Evolutionary conservation across 2,888 invertebrate genomes (phyloP).

Genomic region (Hirtodrosophila histrioides): DNA sequence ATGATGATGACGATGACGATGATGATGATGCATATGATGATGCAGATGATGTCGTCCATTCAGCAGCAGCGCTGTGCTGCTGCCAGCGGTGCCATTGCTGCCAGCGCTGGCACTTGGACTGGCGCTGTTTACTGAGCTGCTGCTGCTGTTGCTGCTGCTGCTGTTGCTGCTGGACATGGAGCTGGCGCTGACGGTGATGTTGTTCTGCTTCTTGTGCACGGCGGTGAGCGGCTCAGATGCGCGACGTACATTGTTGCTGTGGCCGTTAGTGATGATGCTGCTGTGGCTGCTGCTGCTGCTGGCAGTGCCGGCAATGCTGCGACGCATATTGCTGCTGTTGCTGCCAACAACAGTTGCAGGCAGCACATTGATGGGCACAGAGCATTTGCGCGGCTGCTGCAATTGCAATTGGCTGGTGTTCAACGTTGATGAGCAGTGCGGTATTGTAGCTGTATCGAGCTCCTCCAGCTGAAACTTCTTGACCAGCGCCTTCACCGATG

Average conservation of each 20-base stretch:
- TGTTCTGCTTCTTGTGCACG: constrained; percentile 61
- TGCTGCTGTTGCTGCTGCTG: constrained; percentile 31
- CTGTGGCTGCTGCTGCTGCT: constrained; percentile 46
- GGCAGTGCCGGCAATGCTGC: constrained; percentile 31
- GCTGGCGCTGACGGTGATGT: constrained; percentile 11
- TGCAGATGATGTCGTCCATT: constrained; percentile 63
- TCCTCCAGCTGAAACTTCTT: constrained; percentile 84
- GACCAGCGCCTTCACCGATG: constrained; percentile 84
- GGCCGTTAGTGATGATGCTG: constrained; percentile 28
- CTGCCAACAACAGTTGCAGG: constrained; percentile 9
- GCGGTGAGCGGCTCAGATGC: constrained; percentile 74
- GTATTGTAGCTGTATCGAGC: constrained; percentile 20
- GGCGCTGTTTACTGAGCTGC: constrained; percentile 29
- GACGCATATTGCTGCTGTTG: constrained; percentile 36
- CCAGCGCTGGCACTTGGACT: constrained; percentile 63
- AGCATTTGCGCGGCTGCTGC: constrained; percentile 47
- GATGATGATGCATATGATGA: constrained; percentile 74
- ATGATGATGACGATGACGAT: constrained; percentile 75
- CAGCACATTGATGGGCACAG: constrained; percentile 37
- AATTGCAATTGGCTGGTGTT: constrained; percentile 18
- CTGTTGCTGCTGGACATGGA: constrained; percentile 33
- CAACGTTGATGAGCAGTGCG: constrained; percentile 7
- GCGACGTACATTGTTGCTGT: constrained; percentile 50
- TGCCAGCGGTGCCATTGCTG: constrained; percentile 39
- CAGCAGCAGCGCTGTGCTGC: constrained; percentile 44